Percentiles rank a stretch among this genome's conserved stretches.
Conservation (phyloP, 1,140 invertebrate species). For the Platyscapa corneri region DNA sequence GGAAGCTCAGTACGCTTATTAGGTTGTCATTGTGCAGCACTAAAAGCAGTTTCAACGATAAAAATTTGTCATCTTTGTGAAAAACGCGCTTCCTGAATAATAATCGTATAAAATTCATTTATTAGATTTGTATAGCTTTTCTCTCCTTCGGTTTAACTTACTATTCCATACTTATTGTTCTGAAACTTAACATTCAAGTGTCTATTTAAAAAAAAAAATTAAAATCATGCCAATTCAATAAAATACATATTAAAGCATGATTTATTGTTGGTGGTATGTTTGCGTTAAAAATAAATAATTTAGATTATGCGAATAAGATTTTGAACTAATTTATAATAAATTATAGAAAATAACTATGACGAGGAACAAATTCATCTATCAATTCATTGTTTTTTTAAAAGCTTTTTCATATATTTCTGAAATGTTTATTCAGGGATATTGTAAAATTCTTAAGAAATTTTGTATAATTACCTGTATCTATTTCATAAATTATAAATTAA, state of each 20-base stretch:
- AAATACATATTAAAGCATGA: background rate
- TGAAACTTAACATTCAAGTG: background rate
- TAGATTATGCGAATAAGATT: background rate
- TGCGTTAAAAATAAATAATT: background rate
- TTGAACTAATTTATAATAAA: background rate
- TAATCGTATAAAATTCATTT: slow-evolving; percentile 26
- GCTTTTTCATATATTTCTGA: slow-evolving; percentile 3
- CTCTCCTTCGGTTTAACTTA: slow-evolving; percentile 1
- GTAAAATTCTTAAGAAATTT: slow-evolving; percentile 34
- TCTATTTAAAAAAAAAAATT: slow-evolving; percentile 1
- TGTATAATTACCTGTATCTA: slow-evolving; percentile 16
- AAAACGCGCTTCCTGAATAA: slow-evolving; percentile 14
- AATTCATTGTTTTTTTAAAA: background rate
- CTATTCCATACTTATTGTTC: background rate
- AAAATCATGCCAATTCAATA: background rate
- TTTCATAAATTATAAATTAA: slow-evolving; percentile 1
- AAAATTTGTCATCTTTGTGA: slow-evolving; percentile 36
- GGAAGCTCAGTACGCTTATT: slow-evolving; percentile 54
- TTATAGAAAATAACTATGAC: background rate
- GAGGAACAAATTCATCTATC: background rate
- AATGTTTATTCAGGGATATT: background rate
- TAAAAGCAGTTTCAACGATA: slow-evolving; percentile 25
- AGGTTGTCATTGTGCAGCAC: slow-evolving; percentile 51
- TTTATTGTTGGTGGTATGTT: background rate
- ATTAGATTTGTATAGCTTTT: slow-evolving; percentile 23